Conservation (phyloP, 2,113 vertebrate genomes). For the Columbina picui region DNA sequence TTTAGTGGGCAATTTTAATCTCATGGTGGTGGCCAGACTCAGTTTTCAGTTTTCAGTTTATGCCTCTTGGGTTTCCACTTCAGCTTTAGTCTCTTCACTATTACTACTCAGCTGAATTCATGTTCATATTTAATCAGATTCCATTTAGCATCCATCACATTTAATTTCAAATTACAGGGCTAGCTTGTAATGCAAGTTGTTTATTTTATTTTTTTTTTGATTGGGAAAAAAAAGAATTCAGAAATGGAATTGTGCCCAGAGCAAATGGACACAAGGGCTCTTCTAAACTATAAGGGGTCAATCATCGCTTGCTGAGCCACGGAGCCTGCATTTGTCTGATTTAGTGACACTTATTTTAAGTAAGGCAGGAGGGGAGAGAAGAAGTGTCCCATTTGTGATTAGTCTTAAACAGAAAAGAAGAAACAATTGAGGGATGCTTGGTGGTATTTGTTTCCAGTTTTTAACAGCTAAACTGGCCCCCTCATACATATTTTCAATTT, state of each 20-base stretch:
- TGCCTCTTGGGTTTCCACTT: background rate
- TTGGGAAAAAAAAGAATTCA: background rate
- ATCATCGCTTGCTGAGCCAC: background rate
- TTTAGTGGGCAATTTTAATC: background rate
- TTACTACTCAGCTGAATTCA: background rate
- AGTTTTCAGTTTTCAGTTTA: background rate
- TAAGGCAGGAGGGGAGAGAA: rapidly evolving
- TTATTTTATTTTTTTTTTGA: background rate
- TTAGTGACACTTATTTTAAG: background rate
- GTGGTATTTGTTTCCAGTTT: background rate
- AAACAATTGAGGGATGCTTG: background rate
- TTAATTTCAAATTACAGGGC: slow-evolving; percentile 29
- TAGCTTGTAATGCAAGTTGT: background rate
- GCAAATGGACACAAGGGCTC: background rate
- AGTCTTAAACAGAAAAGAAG: background rate
- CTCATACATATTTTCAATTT: background rate
- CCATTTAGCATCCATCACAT: background rate
- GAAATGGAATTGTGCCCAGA: background rate
- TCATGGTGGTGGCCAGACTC: background rate
- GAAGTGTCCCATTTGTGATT: background rate
- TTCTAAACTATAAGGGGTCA: background rate
- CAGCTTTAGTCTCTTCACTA: background rate
- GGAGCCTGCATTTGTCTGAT: background rate
- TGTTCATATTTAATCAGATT: slow-evolving; percentile 35
- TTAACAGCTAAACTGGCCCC: background rate